These are phyloP conservation scores for Styela clava DNA, from an alignment of 23 tunicate species.

Conservation along the genomic window DNA sequence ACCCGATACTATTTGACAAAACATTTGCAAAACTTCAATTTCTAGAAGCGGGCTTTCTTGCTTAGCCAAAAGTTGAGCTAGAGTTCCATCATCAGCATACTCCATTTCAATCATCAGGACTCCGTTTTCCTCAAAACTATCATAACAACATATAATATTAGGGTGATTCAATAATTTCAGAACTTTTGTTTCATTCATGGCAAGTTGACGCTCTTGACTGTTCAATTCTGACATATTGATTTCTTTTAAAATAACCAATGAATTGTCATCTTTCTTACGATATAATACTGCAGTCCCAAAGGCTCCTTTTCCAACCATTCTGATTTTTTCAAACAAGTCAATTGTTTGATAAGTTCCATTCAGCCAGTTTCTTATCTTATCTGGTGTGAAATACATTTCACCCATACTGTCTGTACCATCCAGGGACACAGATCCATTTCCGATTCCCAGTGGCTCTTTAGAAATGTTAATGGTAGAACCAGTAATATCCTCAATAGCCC, in stretches of 20 bases:
- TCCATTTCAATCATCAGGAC: slow-evolving; percentile 98
- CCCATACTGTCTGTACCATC: slow-evolving; percentile 45
- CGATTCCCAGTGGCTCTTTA: slow-evolving; percentile 67
- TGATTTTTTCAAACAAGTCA: slow-evolving; percentile 87
- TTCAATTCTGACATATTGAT: slow-evolving; percentile 92
- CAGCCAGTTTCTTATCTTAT: slow-evolving; percentile 66
- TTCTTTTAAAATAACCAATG: slow-evolving; percentile 88
- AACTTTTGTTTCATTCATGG: slow-evolving; percentile 88
- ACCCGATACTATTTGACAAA: slow-evolving; percentile 73
- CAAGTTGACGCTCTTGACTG: slow-evolving; percentile 76
- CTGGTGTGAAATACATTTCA: slow-evolving; percentile 82
- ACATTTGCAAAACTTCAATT: slow-evolving; percentile 49
- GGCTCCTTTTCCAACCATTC: slow-evolving; percentile 96
- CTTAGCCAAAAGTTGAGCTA: slow-evolving; percentile 76
- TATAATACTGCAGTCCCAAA: slow-evolving; percentile 93
- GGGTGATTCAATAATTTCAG: slow-evolving; percentile 87
- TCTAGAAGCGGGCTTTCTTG: slow-evolving; percentile 69
- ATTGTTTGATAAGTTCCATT: slow-evolving; percentile 76
- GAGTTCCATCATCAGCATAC: slow-evolving; percentile 92
- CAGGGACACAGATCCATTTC: slow-evolving; percentile 22
- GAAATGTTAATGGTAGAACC: slow-evolving; percentile 52
- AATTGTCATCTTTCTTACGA: slow-evolving; percentile 91
- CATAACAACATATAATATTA: slow-evolving; percentile 88
- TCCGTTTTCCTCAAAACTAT: slow-evolving; percentile 90
- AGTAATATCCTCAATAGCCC: slow-evolving; percentile 12